These are phyloP conservation scores for Collichthys lucidus DNA, from an alignment of 2,113 vertebrate genomes.

Conservation along the genomic window DNA sequence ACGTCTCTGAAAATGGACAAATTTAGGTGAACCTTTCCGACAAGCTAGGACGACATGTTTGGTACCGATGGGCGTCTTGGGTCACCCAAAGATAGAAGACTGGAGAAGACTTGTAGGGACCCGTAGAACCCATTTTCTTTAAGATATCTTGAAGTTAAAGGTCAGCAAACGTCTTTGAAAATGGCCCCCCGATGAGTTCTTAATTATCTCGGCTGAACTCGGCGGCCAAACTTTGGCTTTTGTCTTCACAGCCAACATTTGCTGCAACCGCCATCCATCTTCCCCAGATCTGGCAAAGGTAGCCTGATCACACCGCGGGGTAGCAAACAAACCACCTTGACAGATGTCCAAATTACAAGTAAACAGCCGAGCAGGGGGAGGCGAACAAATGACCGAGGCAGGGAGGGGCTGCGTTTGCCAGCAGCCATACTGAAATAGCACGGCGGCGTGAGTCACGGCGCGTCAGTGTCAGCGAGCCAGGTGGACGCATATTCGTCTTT, in stretches of 20 bases:
- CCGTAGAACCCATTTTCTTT: too few species aligned
- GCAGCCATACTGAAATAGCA: conserved; percentile 69
- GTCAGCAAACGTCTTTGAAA: too few species aligned
- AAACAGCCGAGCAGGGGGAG: conserved; percentile 68
- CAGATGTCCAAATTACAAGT: conserved; percentile 82
- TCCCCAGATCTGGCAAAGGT: conserved; percentile 69
- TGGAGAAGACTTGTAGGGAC: too few species aligned
- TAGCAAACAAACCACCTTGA: conserved; percentile 75
- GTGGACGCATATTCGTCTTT: conserved; percentile 70
- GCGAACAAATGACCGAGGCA: conserved; percentile 73
- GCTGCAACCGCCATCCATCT: conserved; percentile 64
- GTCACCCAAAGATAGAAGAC: too few species aligned
- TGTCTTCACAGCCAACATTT: conserved; percentile 57
- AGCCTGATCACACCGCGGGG: conserved; percentile 72
- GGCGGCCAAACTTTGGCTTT: conserved; percentile 49
- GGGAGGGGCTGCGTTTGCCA: conserved; percentile 47
- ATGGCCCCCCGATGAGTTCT: conserved; percentile 12
- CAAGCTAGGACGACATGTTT: too few species aligned
- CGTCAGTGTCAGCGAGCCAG: conserved; percentile 75
- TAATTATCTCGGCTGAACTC: conserved; percentile 60
- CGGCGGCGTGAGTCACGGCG: conserved; percentile 70
- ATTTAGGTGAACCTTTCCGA: too few species aligned
- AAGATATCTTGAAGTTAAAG: too few species aligned
- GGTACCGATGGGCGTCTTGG: too few species aligned
- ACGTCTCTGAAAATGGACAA: too few species aligned